phyloP scores from a whole-genome alignment of 2,888 invertebrate species.

The Octodonta nipae region DNA sequence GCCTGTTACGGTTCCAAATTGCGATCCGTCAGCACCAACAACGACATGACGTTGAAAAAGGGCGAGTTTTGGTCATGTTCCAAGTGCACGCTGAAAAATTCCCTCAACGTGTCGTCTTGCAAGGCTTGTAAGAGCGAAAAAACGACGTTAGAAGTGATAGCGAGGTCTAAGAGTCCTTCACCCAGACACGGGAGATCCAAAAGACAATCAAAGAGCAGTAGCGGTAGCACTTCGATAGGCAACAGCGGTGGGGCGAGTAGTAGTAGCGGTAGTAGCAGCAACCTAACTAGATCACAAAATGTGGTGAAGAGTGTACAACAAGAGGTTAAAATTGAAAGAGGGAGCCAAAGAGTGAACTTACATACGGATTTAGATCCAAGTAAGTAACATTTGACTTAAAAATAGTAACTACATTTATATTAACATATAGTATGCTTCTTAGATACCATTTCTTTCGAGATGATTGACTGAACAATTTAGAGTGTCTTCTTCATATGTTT shows the following conservation, averaged over 20 bases:
- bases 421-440: too few species aligned
- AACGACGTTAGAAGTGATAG: slow-evolving; percentile 32
- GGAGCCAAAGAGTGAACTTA: slow-evolving; percentile 18
- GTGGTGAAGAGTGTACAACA: too few species aligned
- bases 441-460: too few species aligned
- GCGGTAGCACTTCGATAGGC: too few species aligned
- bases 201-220: not conserved
- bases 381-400: slow-evolving; percentile 15
- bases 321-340: slow-evolving; percentile 6
- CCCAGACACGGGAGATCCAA: slow-evolving; percentile 34
- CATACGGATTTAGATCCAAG: slow-evolving; percentile 21
- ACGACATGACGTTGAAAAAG: slow-evolving; percentile 55
- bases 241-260: too few species aligned
- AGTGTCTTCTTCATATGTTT: too few species aligned
- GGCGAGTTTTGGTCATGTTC: slow-evolving; percentile 69
- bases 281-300: too few species aligned
- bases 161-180: slow-evolving; percentile 37
- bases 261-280: too few species aligned
- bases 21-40: slow-evolving; percentile 48
- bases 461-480: too few species aligned
- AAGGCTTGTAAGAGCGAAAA: slow-evolving; percentile 60
- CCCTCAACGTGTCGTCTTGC: slow-evolving; percentile 51
- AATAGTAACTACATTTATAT: too few species aligned
- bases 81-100: slow-evolving; percentile 72
- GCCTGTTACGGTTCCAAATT: slow-evolving; percentile 79